A percentile compares a stretch with the other conserved stretches of the same genome.
These are phyloP conservation scores for Setipinna tenuifilis DNA, from an alignment of 2,797 vertebrate species.

Conservation along the genomic window DNA sequence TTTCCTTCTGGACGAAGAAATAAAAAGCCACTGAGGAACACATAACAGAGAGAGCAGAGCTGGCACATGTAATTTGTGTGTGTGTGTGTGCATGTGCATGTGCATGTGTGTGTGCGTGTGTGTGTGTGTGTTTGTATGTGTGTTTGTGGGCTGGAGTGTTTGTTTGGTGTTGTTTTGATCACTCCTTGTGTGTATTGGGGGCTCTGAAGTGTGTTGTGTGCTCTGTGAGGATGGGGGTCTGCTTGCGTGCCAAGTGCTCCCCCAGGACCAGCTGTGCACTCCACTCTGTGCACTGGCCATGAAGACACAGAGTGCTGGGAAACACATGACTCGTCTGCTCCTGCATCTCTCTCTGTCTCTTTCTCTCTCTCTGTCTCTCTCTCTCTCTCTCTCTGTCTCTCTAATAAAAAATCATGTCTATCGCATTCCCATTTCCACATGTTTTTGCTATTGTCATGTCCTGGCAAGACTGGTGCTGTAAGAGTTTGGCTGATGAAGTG, in stretches of 20 bases:
- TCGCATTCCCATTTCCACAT: neutral
- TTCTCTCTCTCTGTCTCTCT: neutral
- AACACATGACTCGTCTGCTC: constrained; percentile 54
- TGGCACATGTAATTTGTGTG: neutral
- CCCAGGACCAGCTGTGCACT: constrained; percentile 70
- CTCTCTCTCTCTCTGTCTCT: neutral
- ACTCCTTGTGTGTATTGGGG: constrained; percentile 71
- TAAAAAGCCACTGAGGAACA: neutral
- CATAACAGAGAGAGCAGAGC: neutral
- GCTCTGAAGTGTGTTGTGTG: constrained; percentile 58
- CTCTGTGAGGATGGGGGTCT: constrained; percentile 70
- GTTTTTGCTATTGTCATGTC: neutral
- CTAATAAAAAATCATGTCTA: neutral
- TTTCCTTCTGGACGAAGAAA: neutral
- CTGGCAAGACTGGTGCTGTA: neutral
- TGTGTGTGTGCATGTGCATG: constrained; percentile 46
- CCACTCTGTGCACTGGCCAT: constrained; percentile 78
- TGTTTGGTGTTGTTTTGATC: constrained; percentile 76
- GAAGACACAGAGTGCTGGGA: constrained; percentile 75
- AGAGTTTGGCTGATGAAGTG: neutral
- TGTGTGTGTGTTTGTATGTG: constrained; percentile 50
- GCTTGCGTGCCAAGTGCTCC: constrained; percentile 81
- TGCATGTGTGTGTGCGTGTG: neutral
- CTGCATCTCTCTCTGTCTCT: neutral
- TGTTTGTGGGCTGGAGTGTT: constrained; percentile 57